Percentiles rank a stretch among this genome's conserved stretches.
Conservation (phyloP, 2,888 invertebrate genomes). For the Drosophila atripex region DNA sequence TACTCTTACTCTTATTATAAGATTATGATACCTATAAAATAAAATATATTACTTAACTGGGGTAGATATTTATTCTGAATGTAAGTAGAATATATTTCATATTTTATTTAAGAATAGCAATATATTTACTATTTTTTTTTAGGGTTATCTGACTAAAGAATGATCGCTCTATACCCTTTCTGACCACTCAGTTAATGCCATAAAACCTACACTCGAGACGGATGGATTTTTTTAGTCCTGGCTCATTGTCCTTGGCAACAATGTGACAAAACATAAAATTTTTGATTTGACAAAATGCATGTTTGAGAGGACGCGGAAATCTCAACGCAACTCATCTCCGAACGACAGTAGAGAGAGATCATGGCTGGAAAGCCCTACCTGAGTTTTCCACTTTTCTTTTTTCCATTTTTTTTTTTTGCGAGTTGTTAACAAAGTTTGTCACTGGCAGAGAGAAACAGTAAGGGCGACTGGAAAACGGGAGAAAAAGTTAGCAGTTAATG, state of each 20-base stretch:
- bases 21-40: too few species aligned
- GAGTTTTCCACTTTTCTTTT: constrained; percentile 28
- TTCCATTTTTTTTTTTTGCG: constrained; percentile 35
- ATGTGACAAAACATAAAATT: constrained; percentile 77
- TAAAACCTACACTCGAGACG: constrained; percentile 68
- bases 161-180: constrained; percentile 13
- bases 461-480: constrained; percentile 26
- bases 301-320: constrained; percentile 55
- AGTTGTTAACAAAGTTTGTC: constrained; percentile 78
- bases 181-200: constrained; percentile 17
- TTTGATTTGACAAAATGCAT: constrained; percentile 76
- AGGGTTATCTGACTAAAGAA: too few species aligned
- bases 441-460: constrained; percentile 53
- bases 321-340: constrained; percentile 33
- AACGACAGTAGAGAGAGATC: constrained; percentile 19
- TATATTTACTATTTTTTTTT: too few species aligned
- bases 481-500: constrained; percentile 74
- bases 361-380: constrained; percentile 50
- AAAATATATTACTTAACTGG: too few species aligned
- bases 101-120: too few species aligned
- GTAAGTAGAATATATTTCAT: too few species aligned
- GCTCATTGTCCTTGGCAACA: constrained; percentile 65
- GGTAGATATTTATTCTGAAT: too few species aligned
- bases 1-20: neutral
- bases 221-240: constrained; percentile 40